These are phyloP conservation scores for Sycophila sp. DNA, from an alignment of 1,140 invertebrate genomes.

Conservation along the genomic window DNA sequence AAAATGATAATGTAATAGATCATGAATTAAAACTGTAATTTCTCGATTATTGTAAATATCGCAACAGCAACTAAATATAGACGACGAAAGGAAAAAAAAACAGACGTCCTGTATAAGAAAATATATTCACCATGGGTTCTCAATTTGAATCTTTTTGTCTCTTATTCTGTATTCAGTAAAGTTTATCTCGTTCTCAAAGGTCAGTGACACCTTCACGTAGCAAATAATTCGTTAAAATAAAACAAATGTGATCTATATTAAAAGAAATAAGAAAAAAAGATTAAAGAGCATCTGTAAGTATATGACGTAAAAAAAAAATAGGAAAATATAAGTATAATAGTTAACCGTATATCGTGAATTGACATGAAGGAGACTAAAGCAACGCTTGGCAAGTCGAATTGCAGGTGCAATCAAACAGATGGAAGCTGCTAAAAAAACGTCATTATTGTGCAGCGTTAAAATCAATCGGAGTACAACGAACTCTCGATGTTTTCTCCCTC, in stretches of 20 bases:
- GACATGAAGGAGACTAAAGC: slow-evolving; percentile 5
- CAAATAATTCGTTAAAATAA: too few relatives aligned
- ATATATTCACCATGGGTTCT: too few relatives aligned
- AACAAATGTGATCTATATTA: not conserved
- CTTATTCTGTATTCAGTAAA: too few relatives aligned
- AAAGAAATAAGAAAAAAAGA: too few relatives aligned
- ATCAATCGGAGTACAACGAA: slow-evolving; percentile 49
- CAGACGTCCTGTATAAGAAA: too few relatives aligned
- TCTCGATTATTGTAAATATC: slow-evolving; percentile 26
- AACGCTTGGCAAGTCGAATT: slow-evolving; percentile 51
- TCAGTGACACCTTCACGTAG: too few relatives aligned
- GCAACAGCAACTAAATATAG: too few relatives aligned
- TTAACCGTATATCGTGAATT: slow-evolving; percentile 14
- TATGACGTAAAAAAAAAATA: not conserved
- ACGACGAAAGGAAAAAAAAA: too few relatives aligned
- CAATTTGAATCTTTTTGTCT: too few relatives aligned
- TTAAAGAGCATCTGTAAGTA: not conserved
- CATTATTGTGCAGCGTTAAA: slow-evolving; percentile 36
- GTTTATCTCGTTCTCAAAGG: too few relatives aligned
- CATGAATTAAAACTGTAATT: slow-evolving; percentile 10
- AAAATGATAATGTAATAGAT: slow-evolving; percentile 9
- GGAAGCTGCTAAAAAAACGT: slow-evolving; percentile 43
- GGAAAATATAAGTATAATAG: slow-evolving; percentile 8
- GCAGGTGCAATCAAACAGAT: slow-evolving; percentile 60
- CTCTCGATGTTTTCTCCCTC: slow-evolving; percentile 27